Conservation (phyloP, 2,113 vertebrate genomes). For the Tragelaphus scriptus region DNA sequence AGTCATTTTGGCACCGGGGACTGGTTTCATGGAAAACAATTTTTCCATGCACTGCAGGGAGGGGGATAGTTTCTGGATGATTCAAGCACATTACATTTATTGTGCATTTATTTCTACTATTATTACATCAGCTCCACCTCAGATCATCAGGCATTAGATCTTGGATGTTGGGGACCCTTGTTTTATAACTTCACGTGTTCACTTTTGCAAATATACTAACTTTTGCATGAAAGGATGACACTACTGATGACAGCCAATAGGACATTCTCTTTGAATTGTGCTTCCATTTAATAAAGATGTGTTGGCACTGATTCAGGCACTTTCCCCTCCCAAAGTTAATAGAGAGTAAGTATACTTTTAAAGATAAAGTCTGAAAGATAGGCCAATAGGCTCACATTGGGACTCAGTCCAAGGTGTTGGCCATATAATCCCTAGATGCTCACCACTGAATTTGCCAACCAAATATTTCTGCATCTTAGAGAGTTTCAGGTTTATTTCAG, state of each 20-base stretch:
- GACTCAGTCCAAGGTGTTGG: neutral
- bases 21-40: neutral
- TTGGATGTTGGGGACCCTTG: neutral
- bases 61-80: neutral
- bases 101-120: neutral
- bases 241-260: neutral
- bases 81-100: neutral
- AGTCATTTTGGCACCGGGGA: neutral
- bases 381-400: neutral
- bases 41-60: neutral
- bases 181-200: neutral
- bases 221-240: neutral
- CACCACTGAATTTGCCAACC: slow-evolving; percentile 37
- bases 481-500: slow-evolving; percentile 37
- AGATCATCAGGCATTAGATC: neutral
- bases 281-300: slow-evolving; percentile 15
- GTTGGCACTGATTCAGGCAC: neutral
- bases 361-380: slow-evolving; percentile 1
- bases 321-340: neutral
- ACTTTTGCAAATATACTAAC: neutral
- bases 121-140: neutral
- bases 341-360: neutral
- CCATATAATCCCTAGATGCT: neutral
- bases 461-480: slow-evolving; percentile 16
- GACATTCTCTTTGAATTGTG: slow-evolving; percentile 3